Percentiles rank a stretch among this genome's conserved stretches.
These are phyloP conservation scores for Lasioglossum morio DNA, from an alignment of 2,888 invertebrate species.

Conservation along the genomic window DNA sequence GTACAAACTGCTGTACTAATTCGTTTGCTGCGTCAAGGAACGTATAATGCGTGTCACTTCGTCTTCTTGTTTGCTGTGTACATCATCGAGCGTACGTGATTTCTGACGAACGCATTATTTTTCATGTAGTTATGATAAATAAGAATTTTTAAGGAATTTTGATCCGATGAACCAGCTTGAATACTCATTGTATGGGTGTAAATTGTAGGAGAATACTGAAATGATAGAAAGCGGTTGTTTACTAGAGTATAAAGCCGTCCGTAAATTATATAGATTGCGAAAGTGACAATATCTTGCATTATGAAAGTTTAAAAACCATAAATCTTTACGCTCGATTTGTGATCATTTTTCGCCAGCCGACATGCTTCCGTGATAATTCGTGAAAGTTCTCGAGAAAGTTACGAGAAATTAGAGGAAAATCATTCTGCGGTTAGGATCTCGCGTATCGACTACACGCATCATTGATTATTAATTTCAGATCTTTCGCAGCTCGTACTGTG, in stretches of 20 bases:
- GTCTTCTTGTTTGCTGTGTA: background rate
- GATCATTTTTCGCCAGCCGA: conserved; percentile 57
- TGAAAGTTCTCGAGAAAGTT: conserved; percentile 61
- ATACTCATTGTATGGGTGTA: background rate
- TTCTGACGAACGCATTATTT: background rate
- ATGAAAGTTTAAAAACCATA: conserved; percentile 56
- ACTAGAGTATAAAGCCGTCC: conserved; percentile 30
- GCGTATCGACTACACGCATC: conserved; percentile 54
- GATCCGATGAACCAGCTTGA: background rate
- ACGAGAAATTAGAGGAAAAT: conserved; percentile 62
- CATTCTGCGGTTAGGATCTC: conserved; percentile 49
- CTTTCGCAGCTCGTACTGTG: conserved; percentile 48
- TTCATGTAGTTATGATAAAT: background rate
- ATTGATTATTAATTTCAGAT: conserved; percentile 68
- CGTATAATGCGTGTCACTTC: background rate
- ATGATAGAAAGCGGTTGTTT: conserved; percentile 43
- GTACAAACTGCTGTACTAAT: conserved; percentile 62
- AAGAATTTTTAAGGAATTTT: too few species aligned
- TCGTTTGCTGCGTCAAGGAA: conserved; percentile 26
- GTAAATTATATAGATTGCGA: conserved; percentile 36
- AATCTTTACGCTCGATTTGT: conserved; percentile 66
- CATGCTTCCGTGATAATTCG: conserved; percentile 62
- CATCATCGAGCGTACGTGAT: background rate
- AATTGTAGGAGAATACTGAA: conserved; percentile 7
- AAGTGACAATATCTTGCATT: conserved; percentile 60